Evolutionary conservation across 2,113 vertebrate species (phyloP), one percentile per base, ranked within the genome.

Genomic region (Ramphastos sulfuratus): DNA sequence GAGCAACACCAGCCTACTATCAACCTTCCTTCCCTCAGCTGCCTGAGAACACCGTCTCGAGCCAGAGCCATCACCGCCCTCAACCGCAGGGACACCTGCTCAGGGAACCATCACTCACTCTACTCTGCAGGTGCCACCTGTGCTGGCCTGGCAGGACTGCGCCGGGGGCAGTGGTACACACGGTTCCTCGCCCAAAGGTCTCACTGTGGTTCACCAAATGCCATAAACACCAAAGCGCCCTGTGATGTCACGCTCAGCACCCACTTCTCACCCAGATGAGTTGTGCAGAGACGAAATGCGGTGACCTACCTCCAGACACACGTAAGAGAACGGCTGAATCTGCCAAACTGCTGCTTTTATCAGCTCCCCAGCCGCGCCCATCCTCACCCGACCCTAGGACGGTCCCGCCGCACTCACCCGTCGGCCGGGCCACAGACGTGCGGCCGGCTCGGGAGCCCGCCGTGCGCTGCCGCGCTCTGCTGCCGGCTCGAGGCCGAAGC

Each of bases 41-140:
- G 16, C 4, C 28, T 2, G 6, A n/a, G 44, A n/a, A 3, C 27
- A 23, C 3, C 9, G 37, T 2, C 5, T 21, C 10, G 6, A 35
- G 14, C 3, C 1, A 7, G 6, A 7, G 12, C 44, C 2, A 14
- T 5, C 31, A 12, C 14, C 13, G 2, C n/a, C 11, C 4, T 1
- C 1, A 11, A 2, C 2, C 1, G n/a, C 73, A 37, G 56, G 54
- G 19, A 39, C 63, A 30, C 18, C 79, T 5, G n/a, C 27, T 4
- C 66, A 28, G 85, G 37, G 6, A 4, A 2, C 1, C 27, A 5
- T 4, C 0, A 42, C 70, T 31, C 3, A 28, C 42, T 44, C 20
- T 13, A 6, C 64, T 31, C 28, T 30, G 14, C 14, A 15, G 30
- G 44, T 24, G 44, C 42, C 25, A 16, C 30, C 44, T 23, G 42